Percentiles rank a stretch among this genome's conserved stretches.
Evolutionary conservation across 1,140 invertebrate species (phyloP).

Genomic region (Andrena cerasifolii): DNA sequence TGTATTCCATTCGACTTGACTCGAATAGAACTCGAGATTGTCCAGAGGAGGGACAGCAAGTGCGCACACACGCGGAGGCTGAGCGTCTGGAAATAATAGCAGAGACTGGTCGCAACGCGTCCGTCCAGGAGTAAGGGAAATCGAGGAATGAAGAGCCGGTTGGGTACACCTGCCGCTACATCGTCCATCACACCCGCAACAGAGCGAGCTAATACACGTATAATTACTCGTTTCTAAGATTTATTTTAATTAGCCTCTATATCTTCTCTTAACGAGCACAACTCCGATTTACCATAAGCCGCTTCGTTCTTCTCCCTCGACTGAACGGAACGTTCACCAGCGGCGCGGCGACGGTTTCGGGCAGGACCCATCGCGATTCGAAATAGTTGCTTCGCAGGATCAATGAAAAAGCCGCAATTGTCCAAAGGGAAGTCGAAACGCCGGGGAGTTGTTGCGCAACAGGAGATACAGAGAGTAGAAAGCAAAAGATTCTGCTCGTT

Average conservation of each 20-base stretch:
- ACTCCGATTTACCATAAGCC: slow-evolving; percentile 79
- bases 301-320: slow-evolving; percentile 71
- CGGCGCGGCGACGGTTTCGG: no score
- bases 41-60: no score
- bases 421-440: neutral
- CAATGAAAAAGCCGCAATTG: no score
- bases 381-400: no score
- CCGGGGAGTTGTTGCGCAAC: neutral
- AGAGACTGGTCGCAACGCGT: slow-evolving; percentile 69
- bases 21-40: neutral
- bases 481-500: slow-evolving; percentile 43
- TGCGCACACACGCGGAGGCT: neutral
- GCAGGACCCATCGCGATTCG: no score
- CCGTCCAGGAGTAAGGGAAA: slow-evolving; percentile 80
- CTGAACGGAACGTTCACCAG: slow-evolving; percentile 16
- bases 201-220: slow-evolving; percentile 82
- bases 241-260: slow-evolving; percentile 82
- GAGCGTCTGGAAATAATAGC: slow-evolving; percentile 16
- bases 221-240: slow-evolving; percentile 83
- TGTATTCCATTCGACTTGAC: neutral
- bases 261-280: slow-evolving; percentile 80
- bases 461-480: neutral
- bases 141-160: slow-evolving; percentile 82
- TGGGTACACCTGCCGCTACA: slow-evolving; percentile 81
- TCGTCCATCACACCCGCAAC: slow-evolving; percentile 79